phyloP scores from a whole-genome alignment of 2,888 invertebrate genomes.

The Leptopterna dolabrata region DNA sequence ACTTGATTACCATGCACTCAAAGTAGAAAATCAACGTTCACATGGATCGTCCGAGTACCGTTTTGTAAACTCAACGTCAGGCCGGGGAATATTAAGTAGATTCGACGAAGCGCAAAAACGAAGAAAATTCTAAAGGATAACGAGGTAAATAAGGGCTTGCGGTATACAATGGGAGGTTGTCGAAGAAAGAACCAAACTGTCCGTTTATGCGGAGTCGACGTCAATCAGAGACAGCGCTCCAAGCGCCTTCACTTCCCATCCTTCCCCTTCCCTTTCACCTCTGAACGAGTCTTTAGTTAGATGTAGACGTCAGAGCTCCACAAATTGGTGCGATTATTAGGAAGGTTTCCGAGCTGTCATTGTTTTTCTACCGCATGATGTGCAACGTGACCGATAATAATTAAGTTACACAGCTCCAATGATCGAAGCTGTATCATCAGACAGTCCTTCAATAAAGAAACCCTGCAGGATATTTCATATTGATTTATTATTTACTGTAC shows the following conservation, averaged over 20 bases:
- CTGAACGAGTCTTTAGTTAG: not conserved
- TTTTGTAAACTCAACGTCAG: not conserved
- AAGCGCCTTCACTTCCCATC: not conserved
- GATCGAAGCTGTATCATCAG: no score
- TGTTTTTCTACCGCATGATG: not conserved
- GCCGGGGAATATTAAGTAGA: not conserved
- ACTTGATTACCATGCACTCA: no score
- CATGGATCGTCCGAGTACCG: not conserved
- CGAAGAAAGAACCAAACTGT: not conserved
- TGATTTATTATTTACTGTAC: no score
- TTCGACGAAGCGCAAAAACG: not conserved
- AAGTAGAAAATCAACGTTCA: no score
- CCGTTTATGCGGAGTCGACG: slow-evolving; percentile 12
- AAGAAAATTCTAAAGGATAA: not conserved
- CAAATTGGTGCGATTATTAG: slow-evolving; percentile 15
- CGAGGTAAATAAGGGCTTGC: slow-evolving; percentile 1
- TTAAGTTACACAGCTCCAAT: no score
- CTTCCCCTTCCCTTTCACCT: not conserved
- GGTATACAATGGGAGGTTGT: slow-evolving; percentile 4
- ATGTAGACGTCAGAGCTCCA: slow-evolving; percentile 23
- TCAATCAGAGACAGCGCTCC: not conserved
- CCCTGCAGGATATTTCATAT: no score
- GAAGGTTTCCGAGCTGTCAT: not conserved
- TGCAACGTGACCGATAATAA: not conserved
- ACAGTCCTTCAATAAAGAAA: no score